Base-by-base conservation (phyloP, 92 coral and sea anemone species). In the Heliopora coerulea region DNA sequence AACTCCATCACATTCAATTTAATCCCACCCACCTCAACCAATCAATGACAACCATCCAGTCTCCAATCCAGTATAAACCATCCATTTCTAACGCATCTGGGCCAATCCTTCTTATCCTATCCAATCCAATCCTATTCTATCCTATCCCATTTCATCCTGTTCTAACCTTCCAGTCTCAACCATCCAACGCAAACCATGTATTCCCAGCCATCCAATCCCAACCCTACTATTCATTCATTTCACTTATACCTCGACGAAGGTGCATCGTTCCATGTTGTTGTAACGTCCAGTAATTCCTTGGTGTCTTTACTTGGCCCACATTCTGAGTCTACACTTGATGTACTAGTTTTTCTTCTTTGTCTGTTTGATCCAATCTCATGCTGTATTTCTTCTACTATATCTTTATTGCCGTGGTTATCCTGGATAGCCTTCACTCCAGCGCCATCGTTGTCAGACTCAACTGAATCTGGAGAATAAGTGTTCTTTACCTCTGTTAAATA, bases 321-420 rank as follows among this genome's bases (percentile, higher is more conserved):
- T 23, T 56, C 61, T 15, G 61, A 56, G 1, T 3, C 30, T 1
- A 23, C 17, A 33, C 15, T 52, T 32, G 77, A 70, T 50, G 32
- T 20, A 26, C 62, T 54, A 34, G 49, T 33, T 24, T 17, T 70
- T 28, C 37, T 54, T 37, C 74, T 67, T 44, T 26, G 37, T n/a
- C 52, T 15, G 52, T 46, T 46, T 46, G 54, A 46, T 67, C 26
- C 59, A 54, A 21, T 44, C 74, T 28, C 26, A 0, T 39, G 58
- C 29, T 32, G 21, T 50, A 10, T 32, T 13, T 50, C 34, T 17
- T 20, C 32, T 33, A 24, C 50, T 70, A 17, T 18, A 34, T 24
- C 50, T 7, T 42, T 21, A 17, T 8, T 70, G 28, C 32, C 49
- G 42, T 70, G 31, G 49, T 25, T 52, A 14, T 70, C 29, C 21